phyloP scores from a whole-genome alignment of 2,797 vertebrate species.

The Eulemur mongoz region DNA sequence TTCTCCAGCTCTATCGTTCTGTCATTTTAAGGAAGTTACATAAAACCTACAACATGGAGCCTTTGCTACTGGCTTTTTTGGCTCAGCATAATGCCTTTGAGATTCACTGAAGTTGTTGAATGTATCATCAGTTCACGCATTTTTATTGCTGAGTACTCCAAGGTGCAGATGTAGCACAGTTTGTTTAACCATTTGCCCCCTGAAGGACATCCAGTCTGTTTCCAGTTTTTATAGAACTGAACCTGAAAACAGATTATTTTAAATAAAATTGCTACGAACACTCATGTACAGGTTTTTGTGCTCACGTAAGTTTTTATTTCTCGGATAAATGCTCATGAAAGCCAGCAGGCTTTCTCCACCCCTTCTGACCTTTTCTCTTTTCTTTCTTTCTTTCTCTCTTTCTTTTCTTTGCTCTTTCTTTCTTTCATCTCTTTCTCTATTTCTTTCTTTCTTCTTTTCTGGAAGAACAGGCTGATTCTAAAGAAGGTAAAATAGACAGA shows the following conservation, averaged over 20 bases:
- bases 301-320: not conserved
- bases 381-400: too few species aligned
- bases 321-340: not conserved
- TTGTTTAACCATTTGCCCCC: not conserved
- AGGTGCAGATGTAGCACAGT: too few species aligned
- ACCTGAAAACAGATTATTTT: not conserved
- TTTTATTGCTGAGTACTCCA: not conserved
- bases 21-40: too few species aligned
- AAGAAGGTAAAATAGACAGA: not conserved
- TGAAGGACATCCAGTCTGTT: not conserved
- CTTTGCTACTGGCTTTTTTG: not conserved
- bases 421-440: too few species aligned
- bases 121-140: not conserved
- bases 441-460: not conserved
- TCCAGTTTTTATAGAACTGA: not conserved
- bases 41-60: rapidly evolving
- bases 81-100: not conserved
- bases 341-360: not conserved
- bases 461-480: not conserved
- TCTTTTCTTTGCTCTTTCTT: too few species aligned
- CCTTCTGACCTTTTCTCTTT: not conserved
- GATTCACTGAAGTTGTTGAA: not conserved
- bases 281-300: not conserved
- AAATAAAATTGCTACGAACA: not conserved
- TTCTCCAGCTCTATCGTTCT: not conserved